Evolutionary conservation across 2,797 vertebrate genomes (phyloP).

Genomic region (Heteromormyrus szaboi): DNA sequence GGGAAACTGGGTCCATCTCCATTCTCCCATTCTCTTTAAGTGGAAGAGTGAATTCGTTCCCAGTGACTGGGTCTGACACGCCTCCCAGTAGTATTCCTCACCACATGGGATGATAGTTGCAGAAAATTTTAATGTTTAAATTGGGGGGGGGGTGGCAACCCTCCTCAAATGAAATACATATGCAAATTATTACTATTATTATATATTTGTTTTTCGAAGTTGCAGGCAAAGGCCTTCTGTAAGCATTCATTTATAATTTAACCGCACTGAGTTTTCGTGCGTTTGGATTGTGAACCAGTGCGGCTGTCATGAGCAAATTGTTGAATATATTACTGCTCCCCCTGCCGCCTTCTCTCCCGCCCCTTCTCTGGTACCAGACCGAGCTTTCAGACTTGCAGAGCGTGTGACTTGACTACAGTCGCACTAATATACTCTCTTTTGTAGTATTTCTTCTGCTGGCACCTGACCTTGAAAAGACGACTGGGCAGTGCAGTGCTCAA

Average conservation of each 20-base stretch:
- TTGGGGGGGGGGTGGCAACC: background rate
- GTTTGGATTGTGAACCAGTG: background rate
- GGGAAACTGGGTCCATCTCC: background rate
- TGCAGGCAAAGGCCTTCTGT: background rate
- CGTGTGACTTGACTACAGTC: conserved; percentile 2
- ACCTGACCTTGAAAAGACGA: background rate
- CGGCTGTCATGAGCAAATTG: conserved; percentile 2
- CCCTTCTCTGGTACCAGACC: background rate
- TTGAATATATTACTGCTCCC: conserved; percentile 13
- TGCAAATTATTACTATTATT: background rate
- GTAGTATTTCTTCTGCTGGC: background rate
- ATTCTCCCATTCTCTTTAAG: background rate
- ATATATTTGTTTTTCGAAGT: background rate
- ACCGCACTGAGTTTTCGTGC: background rate
- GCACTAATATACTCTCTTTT: background rate
- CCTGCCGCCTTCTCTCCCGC: background rate
- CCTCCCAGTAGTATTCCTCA: background rate
- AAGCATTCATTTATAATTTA: background rate
- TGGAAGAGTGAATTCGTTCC: background rate
- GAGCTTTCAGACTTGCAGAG: background rate
- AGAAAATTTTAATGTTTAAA: conserved; percentile 8
- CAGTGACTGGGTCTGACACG: conserved; percentile 6
- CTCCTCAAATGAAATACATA: background rate
- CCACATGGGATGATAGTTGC: background rate
- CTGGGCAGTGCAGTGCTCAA: background rate